Percentiles rank a stretch among this genome's conserved stretches.
Conservation (phyloP, 2,797 vertebrate genomes). For the Chanos chanos region DNA sequence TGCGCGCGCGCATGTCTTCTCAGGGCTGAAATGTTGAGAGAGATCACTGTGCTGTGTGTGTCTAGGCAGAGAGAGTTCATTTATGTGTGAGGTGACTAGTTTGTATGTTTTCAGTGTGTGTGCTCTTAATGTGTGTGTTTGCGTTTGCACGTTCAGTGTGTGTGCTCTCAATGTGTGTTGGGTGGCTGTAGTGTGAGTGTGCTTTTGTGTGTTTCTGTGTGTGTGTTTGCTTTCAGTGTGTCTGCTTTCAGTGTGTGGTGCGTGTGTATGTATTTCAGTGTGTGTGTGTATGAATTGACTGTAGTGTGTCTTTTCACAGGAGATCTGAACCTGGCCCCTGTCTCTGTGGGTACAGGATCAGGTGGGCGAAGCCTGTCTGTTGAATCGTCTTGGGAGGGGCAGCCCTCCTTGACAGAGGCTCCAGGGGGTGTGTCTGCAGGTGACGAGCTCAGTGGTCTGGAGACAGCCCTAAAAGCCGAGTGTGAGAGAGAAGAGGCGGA, state of each 20-base stretch:
- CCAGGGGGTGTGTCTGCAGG: conserved; percentile 62
- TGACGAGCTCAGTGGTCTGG: conserved; percentile 69
- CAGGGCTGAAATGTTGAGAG: background rate
- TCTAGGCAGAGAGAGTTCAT: no score
- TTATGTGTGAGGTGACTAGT: no score
- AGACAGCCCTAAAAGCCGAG: conserved; percentile 69
- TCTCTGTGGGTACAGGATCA: conserved; percentile 41
- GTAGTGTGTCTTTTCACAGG: conserved; percentile 32
- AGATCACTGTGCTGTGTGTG: no score
- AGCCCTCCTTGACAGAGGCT: conserved; percentile 46
- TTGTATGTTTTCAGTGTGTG: no score
- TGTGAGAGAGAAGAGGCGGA: conserved; percentile 59
- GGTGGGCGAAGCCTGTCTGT: conserved; percentile 17
- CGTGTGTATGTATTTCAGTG: background rate
- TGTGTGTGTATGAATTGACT: background rate
- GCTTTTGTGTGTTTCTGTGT: no score
- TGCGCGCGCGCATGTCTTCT: background rate
- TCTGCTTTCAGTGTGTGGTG: no score
- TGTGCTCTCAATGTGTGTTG: no score
- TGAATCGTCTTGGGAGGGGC: conserved; percentile 64
- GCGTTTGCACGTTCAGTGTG: no score
- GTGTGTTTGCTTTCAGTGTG: no score
- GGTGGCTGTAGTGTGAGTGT: no score
- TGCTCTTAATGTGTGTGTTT: no score
- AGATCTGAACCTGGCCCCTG: conserved; percentile 47